Percentiles rank a stretch among this genome's conserved stretches.
Conservation (phyloP, 2,888 invertebrate species). For the Drosophila acutilabella region DNA sequence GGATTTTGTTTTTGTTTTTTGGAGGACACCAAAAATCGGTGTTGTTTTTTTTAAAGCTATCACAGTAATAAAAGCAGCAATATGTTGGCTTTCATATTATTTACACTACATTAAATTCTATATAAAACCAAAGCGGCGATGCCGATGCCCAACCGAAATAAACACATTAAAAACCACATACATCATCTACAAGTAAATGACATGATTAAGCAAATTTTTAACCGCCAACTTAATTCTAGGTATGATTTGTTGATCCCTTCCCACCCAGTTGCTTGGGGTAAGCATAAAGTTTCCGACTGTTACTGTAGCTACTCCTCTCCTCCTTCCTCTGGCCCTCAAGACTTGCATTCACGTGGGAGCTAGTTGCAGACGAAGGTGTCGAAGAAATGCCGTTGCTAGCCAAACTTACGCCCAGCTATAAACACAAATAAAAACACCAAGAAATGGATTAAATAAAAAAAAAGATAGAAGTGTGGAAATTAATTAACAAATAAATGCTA, state of each 20-base stretch:
- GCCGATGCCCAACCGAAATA: constrained; percentile 57
- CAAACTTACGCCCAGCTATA: constrained; percentile 71
- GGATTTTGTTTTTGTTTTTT: constrained; percentile 1
- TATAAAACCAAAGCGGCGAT: constrained; percentile 53
- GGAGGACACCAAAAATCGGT: constrained; percentile 27
- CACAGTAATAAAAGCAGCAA: constrained; percentile 61
- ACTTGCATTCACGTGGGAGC: constrained; percentile 27
- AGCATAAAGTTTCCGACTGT: constrained; percentile 47
- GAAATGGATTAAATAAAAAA: constrained; percentile 24
- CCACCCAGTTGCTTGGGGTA: constrained; percentile 42
- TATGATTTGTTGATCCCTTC: constrained; percentile 25
- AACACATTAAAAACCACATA: constrained; percentile 24
- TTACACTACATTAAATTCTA: constrained; percentile 51
- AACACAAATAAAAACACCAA: constrained; percentile 40
- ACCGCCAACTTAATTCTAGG: constrained; percentile 33
- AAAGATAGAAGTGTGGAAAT: background rate
- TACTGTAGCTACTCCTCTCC: constrained; percentile 12
- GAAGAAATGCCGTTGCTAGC: constrained; percentile 72
- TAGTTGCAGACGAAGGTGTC: constrained; percentile 39
- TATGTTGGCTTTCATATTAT: constrained; percentile 43
- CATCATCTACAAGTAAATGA: constrained; percentile 3
- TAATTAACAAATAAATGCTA: constrained; percentile 44
- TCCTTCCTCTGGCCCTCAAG: constrained; percentile 8
- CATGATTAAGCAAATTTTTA: constrained; percentile 47
- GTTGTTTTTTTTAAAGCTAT: constrained; percentile 55